Conservation (phyloP, 1,140 invertebrate genomes). For the Drosophila dunni region DNA sequence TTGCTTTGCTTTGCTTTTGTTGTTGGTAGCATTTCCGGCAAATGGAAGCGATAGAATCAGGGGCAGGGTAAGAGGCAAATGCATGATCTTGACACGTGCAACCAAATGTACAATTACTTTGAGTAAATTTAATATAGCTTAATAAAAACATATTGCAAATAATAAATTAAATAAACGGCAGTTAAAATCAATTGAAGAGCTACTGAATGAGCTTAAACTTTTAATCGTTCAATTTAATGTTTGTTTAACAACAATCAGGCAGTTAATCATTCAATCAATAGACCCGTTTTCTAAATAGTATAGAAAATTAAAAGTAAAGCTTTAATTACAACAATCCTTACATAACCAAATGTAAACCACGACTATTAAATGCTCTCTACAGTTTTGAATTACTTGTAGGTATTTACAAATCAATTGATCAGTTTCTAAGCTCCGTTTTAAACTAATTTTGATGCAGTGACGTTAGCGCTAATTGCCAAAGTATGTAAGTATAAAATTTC, state of each 20-base stretch:
- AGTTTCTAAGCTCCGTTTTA: background rate
- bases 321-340: background rate
- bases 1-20: constrained; percentile 21
- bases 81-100: constrained; percentile 34
- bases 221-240: background rate
- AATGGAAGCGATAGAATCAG: constrained; percentile 5
- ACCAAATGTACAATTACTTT: background rate
- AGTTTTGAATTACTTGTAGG: background rate
- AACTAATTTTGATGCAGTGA: constrained; percentile 7
- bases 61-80: background rate
- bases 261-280: background rate
- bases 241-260: background rate
- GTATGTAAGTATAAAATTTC: constrained; percentile 7
- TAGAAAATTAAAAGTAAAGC: background rate
- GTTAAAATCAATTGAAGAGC: background rate
- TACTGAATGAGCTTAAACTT: background rate
- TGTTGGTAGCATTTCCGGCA: constrained; percentile 57
- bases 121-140: background rate
- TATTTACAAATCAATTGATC: background rate
- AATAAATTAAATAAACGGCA: background rate
- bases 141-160: background rate
- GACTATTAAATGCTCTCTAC: background rate
- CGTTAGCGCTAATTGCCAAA: constrained; percentile 19
- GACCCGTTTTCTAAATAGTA: background rate
- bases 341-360: background rate